Base-by-base conservation (phyloP, 2,113 vertebrate species). In the Salvelinus alpinus region DNA sequence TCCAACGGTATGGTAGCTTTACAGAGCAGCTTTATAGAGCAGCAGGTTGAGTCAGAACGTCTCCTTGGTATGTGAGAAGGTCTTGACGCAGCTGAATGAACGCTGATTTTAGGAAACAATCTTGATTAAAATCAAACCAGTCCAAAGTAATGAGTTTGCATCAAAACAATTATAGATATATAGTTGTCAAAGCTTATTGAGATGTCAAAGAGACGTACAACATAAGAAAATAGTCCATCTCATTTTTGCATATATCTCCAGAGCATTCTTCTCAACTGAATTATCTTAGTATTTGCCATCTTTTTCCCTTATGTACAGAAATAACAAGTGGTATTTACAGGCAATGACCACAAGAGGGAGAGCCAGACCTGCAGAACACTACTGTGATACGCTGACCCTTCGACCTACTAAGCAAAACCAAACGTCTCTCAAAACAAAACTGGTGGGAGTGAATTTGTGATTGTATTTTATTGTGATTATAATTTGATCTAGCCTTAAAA, bases 171-270 rank as follows among this genome's bases (percentile, higher is more conserved):
- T 83, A 67, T 70, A 73, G 84, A 80, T 72, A 80, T 84, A 78
- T 83, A 72, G 77, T 80, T 62, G 4, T 83, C 78, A 80, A 88
- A 92, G 90, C 90, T 88, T 90, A 87, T 90, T 65, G 64, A 88
- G 79, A 90, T 80, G 77, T 84, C 60, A 80, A 73, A 86, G 78
- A 75, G 62, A 85, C 79, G 73, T 78, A 88, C 76, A 78, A 72
- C 68, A 87, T 62, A 57, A 84, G 65, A 77, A 75, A 86, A 90
- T 79, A 88, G 81, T 83, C 80, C 79, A 73, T 87, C 85, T 88
- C 73, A 88, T 87, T 85, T 88, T 92, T 91, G 92, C 92, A 92
- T 92, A 94, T 86, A 86, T 89, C 79, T 88, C 86, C 87, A 87
- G 83, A 91, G 83, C 88, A 82, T 85, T 18, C 78, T 85, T 85